Conservation (phyloP, 2,888 invertebrate species). For the Sepiola atlantica region DNA sequence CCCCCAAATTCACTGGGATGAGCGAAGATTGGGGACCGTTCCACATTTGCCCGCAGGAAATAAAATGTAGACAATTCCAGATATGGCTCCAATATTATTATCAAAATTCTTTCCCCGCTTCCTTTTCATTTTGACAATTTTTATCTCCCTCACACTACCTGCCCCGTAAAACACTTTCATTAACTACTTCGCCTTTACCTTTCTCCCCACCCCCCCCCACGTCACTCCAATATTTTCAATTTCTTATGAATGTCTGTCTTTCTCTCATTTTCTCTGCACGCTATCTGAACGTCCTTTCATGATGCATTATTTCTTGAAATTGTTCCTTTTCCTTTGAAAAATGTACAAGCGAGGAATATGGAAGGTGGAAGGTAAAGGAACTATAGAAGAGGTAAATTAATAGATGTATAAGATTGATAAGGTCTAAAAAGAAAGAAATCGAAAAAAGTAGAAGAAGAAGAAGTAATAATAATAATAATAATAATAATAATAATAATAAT, state of each 20-base stretch:
- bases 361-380: neutral
- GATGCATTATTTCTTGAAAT: neutral
- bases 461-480: no score
- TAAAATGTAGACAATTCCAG: conserved; percentile 32
- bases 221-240: no score
- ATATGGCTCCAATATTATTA: conserved; percentile 19
- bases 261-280: neutral
- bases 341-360: neutral
- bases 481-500: no score
- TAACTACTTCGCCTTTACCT: neutral
- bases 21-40: conserved; percentile 32
- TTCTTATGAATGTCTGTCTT: neutral
- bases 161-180: neutral
- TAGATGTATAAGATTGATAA: neutral
- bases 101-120: neutral
- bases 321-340: neutral
- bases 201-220: neutral
- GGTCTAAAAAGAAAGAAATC: neutral
- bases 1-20: conserved; percentile 20
- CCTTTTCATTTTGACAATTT: neutral
- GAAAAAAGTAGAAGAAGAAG: neutral
- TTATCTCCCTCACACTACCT: neutral
- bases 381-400: neutral
- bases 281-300: neutral
- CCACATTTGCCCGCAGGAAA: conserved; percentile 20